A percentile compares a stretch with the other conserved stretches of the same genome.
Conservation (phyloP, 1,140 invertebrate genomes). For the Leucophenga varia region DNA sequence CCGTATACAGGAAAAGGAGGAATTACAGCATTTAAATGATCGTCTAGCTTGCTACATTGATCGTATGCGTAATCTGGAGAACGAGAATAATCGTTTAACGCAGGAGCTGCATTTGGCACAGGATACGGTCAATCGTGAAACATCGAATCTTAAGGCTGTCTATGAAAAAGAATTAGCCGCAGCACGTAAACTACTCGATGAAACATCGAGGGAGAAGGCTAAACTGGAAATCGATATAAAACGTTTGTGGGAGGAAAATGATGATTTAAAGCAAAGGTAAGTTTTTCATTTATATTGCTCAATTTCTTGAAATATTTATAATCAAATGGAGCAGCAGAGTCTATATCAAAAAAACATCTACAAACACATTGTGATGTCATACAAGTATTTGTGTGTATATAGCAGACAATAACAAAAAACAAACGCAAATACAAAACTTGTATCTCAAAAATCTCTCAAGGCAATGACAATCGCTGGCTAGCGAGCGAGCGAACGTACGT, state of each 20-base stretch:
- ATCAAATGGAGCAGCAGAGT: too few relatives aligned
- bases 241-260: constrained; percentile 81
- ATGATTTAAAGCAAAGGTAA: constrained; percentile 82
- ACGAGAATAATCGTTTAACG: constrained; percentile 83
- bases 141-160: constrained; percentile 84
- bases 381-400: constrained; percentile 1
- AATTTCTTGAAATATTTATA: too few relatives aligned
- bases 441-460: too few relatives aligned
- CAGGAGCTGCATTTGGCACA: constrained; percentile 77
- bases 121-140: constrained; percentile 79
- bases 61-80: constrained; percentile 84
- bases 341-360: too few relatives aligned
- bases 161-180: constrained; percentile 91
- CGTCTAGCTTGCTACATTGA: constrained; percentile 95
- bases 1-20: constrained; percentile 90
- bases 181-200: constrained; percentile 85
- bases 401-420: not conserved
- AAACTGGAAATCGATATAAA: constrained; percentile 88
- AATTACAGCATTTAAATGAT: constrained; percentile 92
- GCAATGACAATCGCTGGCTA: too few relatives aligned
- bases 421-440: too few relatives aligned
- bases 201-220: constrained; percentile 88
- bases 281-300: not conserved
- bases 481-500: too few relatives aligned
- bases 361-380: constrained; percentile 43